These are phyloP conservation scores for Alethe diademata DNA, from an alignment of 2,113 vertebrate species.

Conservation along the genomic window DNA sequence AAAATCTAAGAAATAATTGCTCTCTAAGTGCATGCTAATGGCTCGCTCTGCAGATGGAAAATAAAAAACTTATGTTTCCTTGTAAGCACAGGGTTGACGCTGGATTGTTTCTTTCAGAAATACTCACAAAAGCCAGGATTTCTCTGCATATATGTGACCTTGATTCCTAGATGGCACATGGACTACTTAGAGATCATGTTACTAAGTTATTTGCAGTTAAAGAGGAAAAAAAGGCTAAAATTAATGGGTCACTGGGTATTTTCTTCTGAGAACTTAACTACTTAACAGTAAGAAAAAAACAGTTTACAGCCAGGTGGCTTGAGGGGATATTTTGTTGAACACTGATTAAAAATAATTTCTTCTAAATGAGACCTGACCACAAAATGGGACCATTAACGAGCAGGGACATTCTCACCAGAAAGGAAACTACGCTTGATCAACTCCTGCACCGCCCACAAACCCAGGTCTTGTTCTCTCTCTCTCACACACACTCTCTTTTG, in stretches of 20 bases:
- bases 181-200: slow-evolving; percentile 71
- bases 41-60: background rate
- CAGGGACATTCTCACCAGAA: slow-evolving; percentile 75
- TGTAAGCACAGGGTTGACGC: background rate
- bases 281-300: slow-evolving; percentile 73
- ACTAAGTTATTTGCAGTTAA: slow-evolving; percentile 71
- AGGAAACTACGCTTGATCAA: slow-evolving; percentile 72
- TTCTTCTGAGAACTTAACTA: slow-evolving; percentile 77
- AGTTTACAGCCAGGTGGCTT: slow-evolving; percentile 80
- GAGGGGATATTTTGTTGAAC: slow-evolving; percentile 80
- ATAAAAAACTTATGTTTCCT: background rate
- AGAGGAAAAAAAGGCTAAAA: slow-evolving; percentile 74
- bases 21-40: background rate
- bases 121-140: slow-evolving; percentile 12
- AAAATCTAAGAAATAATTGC: slow-evolving; percentile 13
- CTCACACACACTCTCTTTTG: background rate
- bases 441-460: slow-evolving; percentile 65
- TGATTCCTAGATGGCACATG: slow-evolving; percentile 67
- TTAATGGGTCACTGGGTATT: slow-evolving; percentile 73
- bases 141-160: slow-evolving; percentile 64
- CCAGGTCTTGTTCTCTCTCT: slow-evolving; percentile 45
- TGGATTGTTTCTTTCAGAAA: slow-evolving; percentile 24
- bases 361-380: slow-evolving; percentile 86
- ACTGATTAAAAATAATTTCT: slow-evolving; percentile 87
- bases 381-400: slow-evolving; percentile 80